Conservation (phyloP, 2,797 vertebrate genomes). For the Erethizon dorsatum region DNA sequence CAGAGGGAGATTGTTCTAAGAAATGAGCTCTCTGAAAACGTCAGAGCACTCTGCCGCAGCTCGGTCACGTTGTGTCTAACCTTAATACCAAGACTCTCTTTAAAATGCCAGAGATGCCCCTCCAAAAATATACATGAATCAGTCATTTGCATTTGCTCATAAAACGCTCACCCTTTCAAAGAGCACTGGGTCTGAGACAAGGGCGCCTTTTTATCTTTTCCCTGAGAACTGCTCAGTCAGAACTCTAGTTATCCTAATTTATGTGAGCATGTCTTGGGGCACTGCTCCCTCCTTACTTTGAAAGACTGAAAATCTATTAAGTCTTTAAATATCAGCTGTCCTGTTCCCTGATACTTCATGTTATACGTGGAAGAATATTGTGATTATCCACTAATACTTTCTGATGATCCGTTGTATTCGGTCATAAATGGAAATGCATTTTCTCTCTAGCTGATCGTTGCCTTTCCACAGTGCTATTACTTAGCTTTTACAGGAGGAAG, state of each 20-base stretch:
- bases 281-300: constrained; percentile 24
- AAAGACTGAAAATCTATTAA: constrained; percentile 71
- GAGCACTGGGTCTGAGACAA: constrained; percentile 76
- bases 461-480: neutral
- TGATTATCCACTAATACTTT: constrained; percentile 8
- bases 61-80: constrained; percentile 71
- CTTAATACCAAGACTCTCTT: constrained; percentile 80
- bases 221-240: constrained; percentile 67
- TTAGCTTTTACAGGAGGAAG: constrained; percentile 6
- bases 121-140: constrained; percentile 84
- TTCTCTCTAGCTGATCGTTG: neutral
- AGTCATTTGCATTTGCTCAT: constrained; percentile 81
- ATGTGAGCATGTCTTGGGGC: constrained; percentile 19
- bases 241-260: constrained; percentile 75
- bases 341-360: constrained; percentile 51
- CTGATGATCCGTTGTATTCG: neutral
- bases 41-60: constrained; percentile 63
- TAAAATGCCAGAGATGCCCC: constrained; percentile 80
- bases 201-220: constrained; percentile 77
- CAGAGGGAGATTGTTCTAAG: constrained; percentile 83
- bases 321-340: constrained; percentile 69
- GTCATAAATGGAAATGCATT: neutral
- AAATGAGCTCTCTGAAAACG: constrained; percentile 80
- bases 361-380: constrained; percentile 17
- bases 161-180: constrained; percentile 77